These are phyloP conservation scores for Toxonevra muliebris DNA, from an alignment of 2,888 invertebrate species.

Conservation along the genomic window DNA sequence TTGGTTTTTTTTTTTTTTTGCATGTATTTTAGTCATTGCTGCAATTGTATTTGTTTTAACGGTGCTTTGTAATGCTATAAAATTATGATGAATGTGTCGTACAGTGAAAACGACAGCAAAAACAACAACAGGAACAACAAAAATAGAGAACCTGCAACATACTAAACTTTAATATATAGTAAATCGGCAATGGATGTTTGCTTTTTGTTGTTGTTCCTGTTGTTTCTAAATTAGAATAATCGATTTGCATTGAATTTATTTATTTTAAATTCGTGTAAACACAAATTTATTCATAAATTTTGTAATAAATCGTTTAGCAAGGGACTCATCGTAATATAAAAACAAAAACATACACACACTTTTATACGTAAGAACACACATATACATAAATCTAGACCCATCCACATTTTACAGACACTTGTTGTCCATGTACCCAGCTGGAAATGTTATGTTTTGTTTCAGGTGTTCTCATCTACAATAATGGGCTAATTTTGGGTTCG, in stretches of 20 bases:
- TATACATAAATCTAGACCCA: too few relatives aligned
- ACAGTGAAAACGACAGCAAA: background rate
- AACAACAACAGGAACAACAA: background rate
- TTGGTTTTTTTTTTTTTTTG: too few relatives aligned
- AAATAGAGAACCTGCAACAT: background rate
- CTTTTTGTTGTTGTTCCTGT: too few relatives aligned
- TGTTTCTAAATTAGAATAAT: slow-evolving; percentile 11
- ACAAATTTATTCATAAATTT: slow-evolving; percentile 6
- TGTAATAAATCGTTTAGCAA: slow-evolving; percentile 4
- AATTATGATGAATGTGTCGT: slow-evolving; percentile 12
- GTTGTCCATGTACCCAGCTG: too few relatives aligned
- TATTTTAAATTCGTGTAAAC: background rate
- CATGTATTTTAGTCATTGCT: background rate
- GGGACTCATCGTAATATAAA: background rate
- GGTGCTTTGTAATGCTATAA: slow-evolving; percentile 15
- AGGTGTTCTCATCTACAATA: too few relatives aligned
- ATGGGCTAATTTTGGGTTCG: too few relatives aligned
- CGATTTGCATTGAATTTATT: slow-evolving; percentile 18
- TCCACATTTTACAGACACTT: too few relatives aligned
- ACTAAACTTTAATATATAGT: too few relatives aligned
- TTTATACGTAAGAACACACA: too few relatives aligned
- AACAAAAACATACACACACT: background rate
- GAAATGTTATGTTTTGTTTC: too few relatives aligned
- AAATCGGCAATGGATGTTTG: too few relatives aligned
- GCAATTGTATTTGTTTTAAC: slow-evolving; percentile 18